Base-by-base conservation (phyloP, 2,113 vertebrate species). In the Carassius auratus region DNA sequence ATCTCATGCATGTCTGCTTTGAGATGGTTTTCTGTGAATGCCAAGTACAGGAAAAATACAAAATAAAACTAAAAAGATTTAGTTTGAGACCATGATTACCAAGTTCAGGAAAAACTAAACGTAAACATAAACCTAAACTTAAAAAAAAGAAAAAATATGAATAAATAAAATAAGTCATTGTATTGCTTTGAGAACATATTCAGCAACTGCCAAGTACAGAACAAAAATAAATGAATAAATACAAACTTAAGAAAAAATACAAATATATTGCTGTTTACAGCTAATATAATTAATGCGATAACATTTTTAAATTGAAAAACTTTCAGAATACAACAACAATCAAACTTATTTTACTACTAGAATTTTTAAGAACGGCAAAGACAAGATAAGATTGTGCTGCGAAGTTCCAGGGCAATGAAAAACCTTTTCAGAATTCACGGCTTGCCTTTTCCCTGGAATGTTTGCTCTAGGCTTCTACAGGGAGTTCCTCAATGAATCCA, bases 381-480 rank as follows among this genome's bases (percentile, higher is more conserved):
- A 45, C 55, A 66, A 75, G 38, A 78, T 61, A 74, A 79, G 52
- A 83, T 45, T 74, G 85, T 85, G 75, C 74, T 81, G 76, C 80
- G 76, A 79, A 38, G 62, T 21, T 62, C 76, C 45, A 77, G 74
- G 73, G 81, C 57, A 48, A 55, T 21, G 61, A 48, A 84, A 81
- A 85, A 23, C 64, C 71, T 57, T 73, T 84, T 76, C 69, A 69
- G 45, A 50, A 50, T 78, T 45, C 69, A 71, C n/a, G 83, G 57
- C 71, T 21, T 52, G 84, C 14, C 38, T 52, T 84, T 83, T 75
- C 77, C 26, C 52, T 79, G 79, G 87, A 84, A 84, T 86, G 87
- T 90, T 91, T 90, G 86, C 84, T 81, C 76, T 86, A 55, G 81
- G 84, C 80, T 83, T 66, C 52, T 81, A 48, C 23, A 62, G 50